phyloP scores from a whole-genome alignment of 1,140 invertebrate genomes.

The Euura lappo region DNA sequence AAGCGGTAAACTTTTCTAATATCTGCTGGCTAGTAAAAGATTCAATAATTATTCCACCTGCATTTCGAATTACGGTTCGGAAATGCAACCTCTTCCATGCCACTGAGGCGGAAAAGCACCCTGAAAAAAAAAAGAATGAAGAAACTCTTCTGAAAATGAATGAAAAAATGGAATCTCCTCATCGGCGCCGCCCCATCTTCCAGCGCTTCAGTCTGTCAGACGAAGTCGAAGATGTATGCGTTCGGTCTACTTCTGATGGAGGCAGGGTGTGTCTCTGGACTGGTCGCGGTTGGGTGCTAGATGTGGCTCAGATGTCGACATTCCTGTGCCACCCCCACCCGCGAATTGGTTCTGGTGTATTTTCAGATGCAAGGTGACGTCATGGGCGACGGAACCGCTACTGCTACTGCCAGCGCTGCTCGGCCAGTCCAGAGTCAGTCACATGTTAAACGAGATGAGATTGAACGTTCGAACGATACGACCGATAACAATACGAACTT shows the following conservation, averaged over 20 bases:
- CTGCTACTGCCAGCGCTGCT: not conserved
- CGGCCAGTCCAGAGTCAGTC: conserved; percentile 20
- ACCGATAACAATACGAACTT: conserved; percentile 1
- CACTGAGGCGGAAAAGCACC: too few species aligned
- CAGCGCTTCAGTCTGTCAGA: too few species aligned
- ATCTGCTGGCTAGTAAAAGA: not conserved
- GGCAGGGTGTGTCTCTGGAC: not conserved
- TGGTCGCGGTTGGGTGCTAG: conserved; percentile 8
- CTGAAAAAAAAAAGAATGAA: too few species aligned
- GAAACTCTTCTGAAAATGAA: too few species aligned
- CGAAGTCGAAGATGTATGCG: too few species aligned
- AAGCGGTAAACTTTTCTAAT: not conserved
- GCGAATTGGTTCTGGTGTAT: conserved; percentile 54
- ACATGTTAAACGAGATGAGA: conserved; percentile 7
- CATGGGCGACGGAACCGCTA: conserved; percentile 22
- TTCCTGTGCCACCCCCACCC: conserved; percentile 41
- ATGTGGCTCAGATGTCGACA: conserved; percentile 49
- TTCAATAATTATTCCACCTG: not conserved
- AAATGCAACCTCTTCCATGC: too few species aligned
- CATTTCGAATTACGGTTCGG: not conserved
- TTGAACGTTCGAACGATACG: conserved; percentile 7
- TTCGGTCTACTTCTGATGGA: too few species aligned
- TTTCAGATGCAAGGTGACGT: conserved; percentile 52
- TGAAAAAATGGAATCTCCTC: too few species aligned
- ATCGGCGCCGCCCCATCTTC: too few species aligned